Conservation (phyloP, 2,113 vertebrate genomes). For the Syrmaticus mikado region DNA sequence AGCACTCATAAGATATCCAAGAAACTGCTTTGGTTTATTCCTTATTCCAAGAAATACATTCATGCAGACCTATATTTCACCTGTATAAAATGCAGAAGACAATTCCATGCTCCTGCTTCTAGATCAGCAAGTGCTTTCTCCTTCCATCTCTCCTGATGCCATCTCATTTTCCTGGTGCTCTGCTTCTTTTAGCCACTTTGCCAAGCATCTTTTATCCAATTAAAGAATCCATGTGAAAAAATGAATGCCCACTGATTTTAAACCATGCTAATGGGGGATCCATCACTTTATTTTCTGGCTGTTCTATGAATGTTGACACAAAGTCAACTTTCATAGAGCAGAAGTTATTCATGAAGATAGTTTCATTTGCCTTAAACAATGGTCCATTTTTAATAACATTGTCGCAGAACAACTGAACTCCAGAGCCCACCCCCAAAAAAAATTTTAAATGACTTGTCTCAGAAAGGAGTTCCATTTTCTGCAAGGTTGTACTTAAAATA, state of each 20-base stretch:
- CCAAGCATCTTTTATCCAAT: neutral
- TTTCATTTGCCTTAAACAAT: constrained; percentile 59
- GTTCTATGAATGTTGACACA: neutral
- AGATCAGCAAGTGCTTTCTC: neutral
- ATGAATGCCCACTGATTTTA: neutral
- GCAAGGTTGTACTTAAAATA: neutral
- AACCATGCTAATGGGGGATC: neutral
- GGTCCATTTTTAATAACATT: constrained; percentile 29
- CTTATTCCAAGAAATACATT: neutral
- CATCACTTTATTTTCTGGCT: neutral
- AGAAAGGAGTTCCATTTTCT: neutral
- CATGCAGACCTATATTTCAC: neutral
- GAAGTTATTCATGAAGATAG: constrained; percentile 49
- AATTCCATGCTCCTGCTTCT: neutral
- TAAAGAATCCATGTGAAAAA: neutral
- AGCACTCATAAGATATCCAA: neutral
- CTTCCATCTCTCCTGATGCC: neutral
- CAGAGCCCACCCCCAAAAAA: neutral
- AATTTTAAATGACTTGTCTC: neutral
- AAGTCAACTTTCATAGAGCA: neutral
- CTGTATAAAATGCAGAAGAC: neutral
- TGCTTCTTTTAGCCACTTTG: neutral
- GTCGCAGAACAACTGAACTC: constrained; percentile 25
- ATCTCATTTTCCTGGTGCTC: constrained; percentile 2
- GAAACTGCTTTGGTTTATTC: neutral